Base-by-base conservation (phyloP, 1,140 invertebrate genomes). In the Drosophila burlai region DNA sequence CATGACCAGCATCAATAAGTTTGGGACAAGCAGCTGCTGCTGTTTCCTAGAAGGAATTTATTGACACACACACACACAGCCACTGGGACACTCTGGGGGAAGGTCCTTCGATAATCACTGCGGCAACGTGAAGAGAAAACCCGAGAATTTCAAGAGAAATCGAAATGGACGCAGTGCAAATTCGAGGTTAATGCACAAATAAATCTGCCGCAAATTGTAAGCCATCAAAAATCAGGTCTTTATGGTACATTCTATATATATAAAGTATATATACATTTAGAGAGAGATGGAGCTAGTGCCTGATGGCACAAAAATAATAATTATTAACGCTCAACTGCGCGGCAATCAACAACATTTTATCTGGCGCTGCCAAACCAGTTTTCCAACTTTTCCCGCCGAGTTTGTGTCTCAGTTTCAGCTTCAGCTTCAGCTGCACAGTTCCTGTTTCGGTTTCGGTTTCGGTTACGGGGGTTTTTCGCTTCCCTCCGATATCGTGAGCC, bases 281-380 rank as follows among this genome's bases (percentile, higher is more conserved):
- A 52, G 26, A 38, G 26, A 36, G 10, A 2, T 34, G 6, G 38
- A 15, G 18, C 45, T 15, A 3, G 18, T 46, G 45, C 45, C 21
- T 42, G 49, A 13, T 50, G 54, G 63, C 62, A 58, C 57, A 55
- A 66, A 89, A 89, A 80, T 85, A 80, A 90, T 89, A 89, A 89
- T 89, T 89, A 90, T 89, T 89, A 89, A 89, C 85, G 84, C 84
- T 90, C 81, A 81, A 90, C 81, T 89, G 84, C 77, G 74, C 75
- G 81, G 86, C 84, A 89, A 89, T 89, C 85, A 89, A 89, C 85
- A 87, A 84, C 81, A 87, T 87, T 87, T 90, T 90, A 89, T 90
- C 84, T 84, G 85, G 55, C 57, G 76, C 65, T 77, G 75, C 64
- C 75, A 73, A 73, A 60, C 67, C 67, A 77, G 74, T 77, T 77